Conservation (phyloP, 2,797 vertebrate genomes). For the Tolypeutes matacus region DNA sequence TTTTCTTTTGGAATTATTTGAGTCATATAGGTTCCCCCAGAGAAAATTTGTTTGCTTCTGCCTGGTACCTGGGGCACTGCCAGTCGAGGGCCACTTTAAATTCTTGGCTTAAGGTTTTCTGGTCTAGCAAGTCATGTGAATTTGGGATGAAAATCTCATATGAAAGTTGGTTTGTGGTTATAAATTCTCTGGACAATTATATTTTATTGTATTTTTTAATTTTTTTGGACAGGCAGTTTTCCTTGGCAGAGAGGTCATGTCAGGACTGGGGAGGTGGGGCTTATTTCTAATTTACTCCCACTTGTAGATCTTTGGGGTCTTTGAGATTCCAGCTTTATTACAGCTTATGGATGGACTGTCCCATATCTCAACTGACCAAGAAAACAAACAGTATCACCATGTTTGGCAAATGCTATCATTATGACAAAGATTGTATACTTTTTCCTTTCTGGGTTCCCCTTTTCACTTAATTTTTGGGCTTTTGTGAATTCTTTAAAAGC, state of each 20-base stretch:
- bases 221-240: not conserved
- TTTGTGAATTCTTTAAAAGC: constrained; percentile 35
- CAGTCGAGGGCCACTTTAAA: too few species aligned
- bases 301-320: not conserved
- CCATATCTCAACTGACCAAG: not conserved
- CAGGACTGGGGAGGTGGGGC: too few species aligned
- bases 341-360: not conserved
- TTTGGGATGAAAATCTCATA: too few species aligned
- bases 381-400: not conserved
- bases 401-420: not conserved
- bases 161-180: too few species aligned
- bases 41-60: too few species aligned
- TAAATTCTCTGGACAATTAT: too few species aligned
- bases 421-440: constrained; percentile 27
- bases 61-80: too few species aligned
- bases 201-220: too few species aligned
- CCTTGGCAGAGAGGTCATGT: not conserved
- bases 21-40: too few species aligned
- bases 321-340: not conserved
- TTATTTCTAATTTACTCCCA: constrained; percentile 16
- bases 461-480: constrained; percentile 25
- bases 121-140: too few species aligned
- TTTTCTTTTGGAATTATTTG: too few species aligned
- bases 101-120: too few species aligned
- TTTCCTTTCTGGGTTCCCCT: constrained; percentile 1